Percentiles rank a stretch among this genome's conserved stretches.
Evolutionary conservation across 2,888 invertebrate species (phyloP).

Genomic region (Tetrapedia diversipes): DNA sequence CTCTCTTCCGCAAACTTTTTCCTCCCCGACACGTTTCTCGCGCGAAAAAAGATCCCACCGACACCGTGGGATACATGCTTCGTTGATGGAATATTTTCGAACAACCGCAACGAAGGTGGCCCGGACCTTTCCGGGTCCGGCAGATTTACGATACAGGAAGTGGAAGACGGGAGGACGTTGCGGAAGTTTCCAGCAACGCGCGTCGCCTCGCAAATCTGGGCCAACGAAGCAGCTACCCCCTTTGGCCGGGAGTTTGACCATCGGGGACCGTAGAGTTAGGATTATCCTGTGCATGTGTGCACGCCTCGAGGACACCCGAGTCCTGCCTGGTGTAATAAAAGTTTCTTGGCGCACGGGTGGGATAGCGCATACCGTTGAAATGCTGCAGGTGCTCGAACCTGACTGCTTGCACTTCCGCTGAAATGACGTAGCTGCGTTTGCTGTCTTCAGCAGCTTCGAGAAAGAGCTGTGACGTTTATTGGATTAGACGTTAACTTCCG

Average conservation of each 20-base stretch:
- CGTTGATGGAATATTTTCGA: not conserved
- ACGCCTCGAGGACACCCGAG: not conserved
- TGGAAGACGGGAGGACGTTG: too few species aligned
- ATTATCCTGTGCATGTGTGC: not conserved
- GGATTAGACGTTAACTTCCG: conserved; percentile 8
- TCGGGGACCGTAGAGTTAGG: not conserved
- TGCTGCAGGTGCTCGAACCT: not conserved
- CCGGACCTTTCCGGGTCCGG: not conserved
- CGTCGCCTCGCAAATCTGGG: conserved; percentile 1
- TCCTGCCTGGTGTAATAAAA: conserved; percentile 15
- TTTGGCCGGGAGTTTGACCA: conserved; percentile 1
- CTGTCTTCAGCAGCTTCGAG: not conserved
- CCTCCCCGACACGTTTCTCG: not conserved
- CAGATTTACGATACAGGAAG: not conserved
- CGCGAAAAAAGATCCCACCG: not conserved
- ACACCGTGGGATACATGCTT: not conserved
- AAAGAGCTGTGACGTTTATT: conserved; percentile 7
- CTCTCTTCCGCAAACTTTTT: not conserved
- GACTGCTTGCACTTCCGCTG: not conserved
- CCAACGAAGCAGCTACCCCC: not conserved
- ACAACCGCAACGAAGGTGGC: not conserved
- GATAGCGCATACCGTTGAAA: conserved; percentile 20
- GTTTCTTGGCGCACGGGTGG: not conserved
- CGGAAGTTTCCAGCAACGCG: not conserved
- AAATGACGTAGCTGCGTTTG: not conserved